These are phyloP conservation scores for Oreochromis grahami DNA, from an alignment of 2,797 vertebrate species.

Conservation along the genomic window DNA sequence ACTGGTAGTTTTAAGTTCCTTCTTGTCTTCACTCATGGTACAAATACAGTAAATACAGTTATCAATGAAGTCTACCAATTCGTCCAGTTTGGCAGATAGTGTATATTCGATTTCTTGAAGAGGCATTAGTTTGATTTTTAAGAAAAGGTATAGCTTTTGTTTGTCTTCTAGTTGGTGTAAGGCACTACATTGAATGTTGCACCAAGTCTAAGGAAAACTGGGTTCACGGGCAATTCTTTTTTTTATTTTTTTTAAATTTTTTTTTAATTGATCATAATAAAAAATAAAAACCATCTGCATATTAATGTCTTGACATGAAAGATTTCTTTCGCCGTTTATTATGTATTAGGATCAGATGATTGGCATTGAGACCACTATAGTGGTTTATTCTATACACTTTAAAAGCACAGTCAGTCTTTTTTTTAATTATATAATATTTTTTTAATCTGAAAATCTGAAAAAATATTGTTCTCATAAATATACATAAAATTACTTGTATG, in stretches of 20 bases:
- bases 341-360: background rate
- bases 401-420: background rate
- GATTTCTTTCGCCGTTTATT: background rate
- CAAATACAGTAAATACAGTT: no score
- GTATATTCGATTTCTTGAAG: no score
- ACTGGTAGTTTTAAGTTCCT: no score
- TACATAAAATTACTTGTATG: background rate
- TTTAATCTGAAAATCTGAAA: background rate
- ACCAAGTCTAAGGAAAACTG: background rate
- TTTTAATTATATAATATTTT: background rate
- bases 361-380: background rate
- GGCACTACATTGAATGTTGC: accelerated
- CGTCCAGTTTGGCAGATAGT: no score
- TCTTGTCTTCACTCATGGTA: no score
- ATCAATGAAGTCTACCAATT: no score
- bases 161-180: background rate
- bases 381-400: background rate
- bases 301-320: background rate
- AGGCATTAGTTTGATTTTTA: no score
- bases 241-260: no score
- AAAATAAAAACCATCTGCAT: background rate
- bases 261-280: background rate
- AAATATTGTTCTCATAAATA: background rate
- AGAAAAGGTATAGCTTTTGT: background rate
- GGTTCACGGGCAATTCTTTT: background rate